phyloP scores from a whole-genome alignment of 2,888 invertebrate genomes.

The Timandra comae region DNA sequence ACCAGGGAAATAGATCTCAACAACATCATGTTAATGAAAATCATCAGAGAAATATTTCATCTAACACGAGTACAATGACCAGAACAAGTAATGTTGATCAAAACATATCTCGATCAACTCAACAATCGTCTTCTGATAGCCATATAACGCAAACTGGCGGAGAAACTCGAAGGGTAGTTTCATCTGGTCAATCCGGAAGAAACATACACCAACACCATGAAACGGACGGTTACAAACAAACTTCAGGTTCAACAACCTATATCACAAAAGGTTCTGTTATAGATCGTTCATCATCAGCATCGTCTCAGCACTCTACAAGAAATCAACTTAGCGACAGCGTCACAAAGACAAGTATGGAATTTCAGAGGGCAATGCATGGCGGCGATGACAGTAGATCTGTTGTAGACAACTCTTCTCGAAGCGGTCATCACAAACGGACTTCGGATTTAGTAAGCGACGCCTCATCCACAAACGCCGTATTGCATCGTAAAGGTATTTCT shows the following conservation, averaged over 20 bases:
- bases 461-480: slow-evolving; percentile 85
- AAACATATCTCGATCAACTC: slow-evolving; percentile 32
- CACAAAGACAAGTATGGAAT: slow-evolving; percentile 72
- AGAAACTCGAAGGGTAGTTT: slow-evolving; percentile 38
- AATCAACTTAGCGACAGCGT: slow-evolving; percentile 65
- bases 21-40: slow-evolving; percentile 23
- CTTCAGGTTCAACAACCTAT: slow-evolving; percentile 26
- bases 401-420: slow-evolving; percentile 44
- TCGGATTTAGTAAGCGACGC: slow-evolving; percentile 84
- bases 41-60: slow-evolving; percentile 28
- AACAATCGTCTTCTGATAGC: slow-evolving; percentile 30
- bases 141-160: slow-evolving; percentile 27
- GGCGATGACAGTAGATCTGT: slow-evolving; percentile 33
- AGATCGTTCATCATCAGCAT: slow-evolving; percentile 35
- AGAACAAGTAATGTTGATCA: slow-evolving; percentile 30
- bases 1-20: slow-evolving; percentile 27
- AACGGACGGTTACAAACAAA: no score
- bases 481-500: slow-evolving; percentile 84
- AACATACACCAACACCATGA: slow-evolving; percentile 22
- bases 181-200: slow-evolving; percentile 34
- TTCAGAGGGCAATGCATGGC: slow-evolving; percentile 71
- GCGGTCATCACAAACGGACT: slow-evolving; percentile 82
- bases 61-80: slow-evolving; percentile 16
- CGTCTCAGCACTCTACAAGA: slow-evolving; percentile 51
- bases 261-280: slow-evolving; percentile 33